Base-by-base conservation (phyloP, 2,888 invertebrate genomes). In the Eupithecia subumbrata region DNA sequence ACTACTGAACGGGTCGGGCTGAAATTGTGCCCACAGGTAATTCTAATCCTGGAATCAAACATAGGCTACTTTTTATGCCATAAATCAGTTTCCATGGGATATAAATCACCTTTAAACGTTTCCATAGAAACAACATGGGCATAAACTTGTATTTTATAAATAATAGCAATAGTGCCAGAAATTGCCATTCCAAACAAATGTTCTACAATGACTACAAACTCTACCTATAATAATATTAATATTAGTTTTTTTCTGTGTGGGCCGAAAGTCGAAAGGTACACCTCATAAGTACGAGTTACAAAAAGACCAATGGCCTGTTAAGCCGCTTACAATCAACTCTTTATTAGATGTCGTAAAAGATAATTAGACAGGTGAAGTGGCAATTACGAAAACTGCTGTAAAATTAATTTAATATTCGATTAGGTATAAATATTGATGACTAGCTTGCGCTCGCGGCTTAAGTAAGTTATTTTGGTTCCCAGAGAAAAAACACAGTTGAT, bases 381-480 rank as follows among this genome's bases (percentile, higher is more conserved):
- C 75, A 66, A 78, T 79, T 77, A 78, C 77, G 70, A 75, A 52
- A 73, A 77, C 70, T 76, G 68, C 74, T 70, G 75, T 75, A 69
- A 72, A 73, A 77, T 72, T 76, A 77, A 76, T 48, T 78, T 75
- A 79, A 72, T 76, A 70, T 40, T 18, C 18, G 22, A 72, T 87
- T 88, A 87, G 87, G 18, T 45, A 67, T 67, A 69, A 64, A 64
- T 64, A 64, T 64, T 9, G 64, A 34, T 9, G 64, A 64, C 34
- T 34, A 34, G 30, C 5, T 64, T 34, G 18, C 0, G 34, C 16
- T 11, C 64, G 14, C 18, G 48, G 48, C 52, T 52, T n/a, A 48
- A 2, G 18, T n/a, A 0, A 4, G 22, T 8, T 22, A 22, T n/a
- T 52, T 9, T 52, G n/a, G 9, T 52, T n/a, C 1, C 56, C 56